Evolutionary conservation across 1,140 invertebrate species (phyloP), one percentile per base, ranked within the genome.

Genomic region (Chelonus insularis): DNA sequence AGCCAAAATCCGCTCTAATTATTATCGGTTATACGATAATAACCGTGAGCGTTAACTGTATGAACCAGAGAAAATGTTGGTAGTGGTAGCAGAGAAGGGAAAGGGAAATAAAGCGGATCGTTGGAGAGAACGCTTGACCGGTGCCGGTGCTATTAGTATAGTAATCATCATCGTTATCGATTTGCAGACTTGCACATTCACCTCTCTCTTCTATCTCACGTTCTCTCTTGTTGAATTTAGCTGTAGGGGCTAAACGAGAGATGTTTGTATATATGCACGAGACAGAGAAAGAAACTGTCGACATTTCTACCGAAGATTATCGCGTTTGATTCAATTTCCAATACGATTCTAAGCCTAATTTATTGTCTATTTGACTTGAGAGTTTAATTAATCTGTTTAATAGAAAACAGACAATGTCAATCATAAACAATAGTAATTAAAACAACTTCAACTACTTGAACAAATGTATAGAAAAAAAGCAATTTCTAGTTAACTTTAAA

Each of bases 311-410:
- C 65, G 48, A 65, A 72, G 72, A 73, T 73, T 73, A 73, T 60
- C 62, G 51, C 66, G 64, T 74, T 73, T 71, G 68, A 74, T 74
- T 73, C 68, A 69, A 74, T 74, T 72, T 64, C 60, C 48, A 71
- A 63, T 71, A 68, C n/a, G 34, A 45, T 57, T 57, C 55, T 69
- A 60, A 72, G 70, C 62, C 67, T 73, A 73, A 74, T 74, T 73
- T 74, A 74, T 74, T 68, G 70, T 64, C 25, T 45, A 63, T 66
- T 65, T 62, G 66, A 68, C 43, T 55, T 45, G 48, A 43, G 45
- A 39, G 62, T 66, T 67, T 65, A 68, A 62, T 32, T 29, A 36
- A 23, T 14, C n/a, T 18, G 14, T 16, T 43, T 18, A 16, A 7
- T 43, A 16, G 16, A 43, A 43, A 14, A 16, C 14, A 0, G n/a